phyloP scores from a whole-genome alignment of 92 coral and sea anemone species.

The Siderastrea radians region DNA sequence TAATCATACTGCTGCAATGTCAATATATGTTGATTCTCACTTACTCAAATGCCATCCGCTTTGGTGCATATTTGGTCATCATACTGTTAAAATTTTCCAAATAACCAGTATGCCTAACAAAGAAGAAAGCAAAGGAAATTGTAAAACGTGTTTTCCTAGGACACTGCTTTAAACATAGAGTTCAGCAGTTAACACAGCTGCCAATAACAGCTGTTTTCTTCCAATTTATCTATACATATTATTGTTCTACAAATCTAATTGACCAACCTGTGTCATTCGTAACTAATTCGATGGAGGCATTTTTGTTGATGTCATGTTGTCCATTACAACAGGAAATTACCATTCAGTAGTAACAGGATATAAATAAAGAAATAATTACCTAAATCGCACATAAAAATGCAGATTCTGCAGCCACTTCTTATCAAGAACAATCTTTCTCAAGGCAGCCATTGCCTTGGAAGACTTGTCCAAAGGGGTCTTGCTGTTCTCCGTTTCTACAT shows the following conservation, averaged over 20 bases:
- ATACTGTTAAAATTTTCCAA: constrained; percentile 62
- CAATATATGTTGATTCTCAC: too few relatives aligned
- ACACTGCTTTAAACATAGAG: too few relatives aligned
- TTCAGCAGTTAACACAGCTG: too few relatives aligned
- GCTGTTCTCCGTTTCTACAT: background rate
- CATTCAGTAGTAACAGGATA: background rate
- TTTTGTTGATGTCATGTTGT: too few relatives aligned
- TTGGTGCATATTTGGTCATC: constrained; percentile 65
- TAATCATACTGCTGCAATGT: too few relatives aligned
- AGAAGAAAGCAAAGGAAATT: background rate
- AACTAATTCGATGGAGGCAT: too few relatives aligned
- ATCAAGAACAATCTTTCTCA: constrained; percentile 50
- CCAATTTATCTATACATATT: too few relatives aligned
- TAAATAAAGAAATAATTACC: constrained; percentile 2
- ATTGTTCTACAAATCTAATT: too few relatives aligned
- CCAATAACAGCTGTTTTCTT: too few relatives aligned
- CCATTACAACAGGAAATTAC: too few relatives aligned
- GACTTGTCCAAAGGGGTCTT: constrained; percentile 27
- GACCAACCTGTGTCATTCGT: too few relatives aligned
- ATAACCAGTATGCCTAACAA: constrained; percentile 40
- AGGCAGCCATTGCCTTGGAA: constrained; percentile 62
- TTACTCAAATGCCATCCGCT: constrained; percentile 73
- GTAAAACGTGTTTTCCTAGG: too few relatives aligned
- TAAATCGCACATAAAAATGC: constrained; percentile 44
- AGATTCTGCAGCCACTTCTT: constrained; percentile 45